These are phyloP conservation scores for Drosophila robusta DNA, from an alignment of 2,888 invertebrate species.

Conservation along the genomic window DNA sequence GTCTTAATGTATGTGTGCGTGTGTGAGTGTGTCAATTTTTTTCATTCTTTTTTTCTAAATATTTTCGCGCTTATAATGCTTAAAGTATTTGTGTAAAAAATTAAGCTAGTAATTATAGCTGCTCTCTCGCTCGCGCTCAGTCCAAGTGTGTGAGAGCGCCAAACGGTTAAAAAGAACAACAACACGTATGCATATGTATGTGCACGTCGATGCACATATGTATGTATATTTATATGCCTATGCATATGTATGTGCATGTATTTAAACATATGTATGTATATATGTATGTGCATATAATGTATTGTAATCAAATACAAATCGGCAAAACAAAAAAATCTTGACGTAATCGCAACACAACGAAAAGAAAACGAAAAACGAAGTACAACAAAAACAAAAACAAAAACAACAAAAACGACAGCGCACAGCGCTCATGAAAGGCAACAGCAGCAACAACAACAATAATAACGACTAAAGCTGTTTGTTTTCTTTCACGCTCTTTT, in stretches of 20 bases:
- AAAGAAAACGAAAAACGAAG: constrained; percentile 49
- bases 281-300: constrained; percentile 32
- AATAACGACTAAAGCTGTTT: constrained; percentile 50
- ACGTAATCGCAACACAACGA: constrained; percentile 70
- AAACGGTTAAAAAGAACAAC: constrained; percentile 28
- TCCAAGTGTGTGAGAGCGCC: constrained; percentile 14
- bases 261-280: constrained; percentile 16
- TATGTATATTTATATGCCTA: neutral
- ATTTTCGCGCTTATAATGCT: constrained; percentile 21
- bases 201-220: neutral
- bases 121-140: constrained; percentile 17
- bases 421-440: constrained; percentile 30
- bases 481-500: constrained; percentile 46
- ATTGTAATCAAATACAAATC: constrained; percentile 71
- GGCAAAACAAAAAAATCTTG: constrained; percentile 69
- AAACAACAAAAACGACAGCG: constrained; percentile 32
- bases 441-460: constrained; percentile 13
- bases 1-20: constrained; percentile 15
- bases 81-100: constrained; percentile 41
- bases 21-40: constrained; percentile 1
- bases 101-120: constrained; percentile 62
- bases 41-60: constrained; percentile 9
- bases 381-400: constrained; percentile 14
- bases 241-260: neutral
- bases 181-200: neutral